Conservation (phyloP, 2,797 vertebrate species). For the Sphenopsis melanotis region DNA sequence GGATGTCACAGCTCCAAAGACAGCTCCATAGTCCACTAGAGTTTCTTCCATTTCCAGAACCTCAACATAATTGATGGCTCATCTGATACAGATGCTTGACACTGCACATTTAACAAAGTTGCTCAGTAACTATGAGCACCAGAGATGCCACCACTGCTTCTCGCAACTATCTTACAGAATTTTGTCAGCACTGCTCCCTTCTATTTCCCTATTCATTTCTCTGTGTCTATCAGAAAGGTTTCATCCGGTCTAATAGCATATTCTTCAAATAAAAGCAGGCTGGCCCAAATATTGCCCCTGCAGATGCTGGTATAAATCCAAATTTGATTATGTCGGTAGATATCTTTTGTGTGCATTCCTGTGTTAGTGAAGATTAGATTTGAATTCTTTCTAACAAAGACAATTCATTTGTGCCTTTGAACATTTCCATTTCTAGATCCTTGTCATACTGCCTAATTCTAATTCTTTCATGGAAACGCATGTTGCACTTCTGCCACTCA, state of each 20-base stretch:
- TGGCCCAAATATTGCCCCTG: neutral
- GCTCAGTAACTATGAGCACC: neutral
- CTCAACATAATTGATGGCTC: neutral
- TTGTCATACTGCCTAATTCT: neutral
- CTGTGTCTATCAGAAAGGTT: neutral
- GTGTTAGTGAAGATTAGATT: neutral
- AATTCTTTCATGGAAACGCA: neutral
- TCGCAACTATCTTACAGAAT: neutral
- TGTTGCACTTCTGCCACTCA: constrained; percentile 8
- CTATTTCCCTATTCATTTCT: neutral
- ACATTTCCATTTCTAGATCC: neutral
- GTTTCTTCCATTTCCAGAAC: neutral
- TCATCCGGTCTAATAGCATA: neutral
- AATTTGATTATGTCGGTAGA: neutral
- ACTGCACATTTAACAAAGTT: neutral
- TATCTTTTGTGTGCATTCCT: neutral
- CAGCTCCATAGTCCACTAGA: neutral
- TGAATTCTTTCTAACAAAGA: neutral
- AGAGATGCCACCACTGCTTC: neutral
- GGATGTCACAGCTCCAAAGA: neutral
- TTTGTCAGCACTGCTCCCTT: neutral
- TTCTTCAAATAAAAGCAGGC: neutral
- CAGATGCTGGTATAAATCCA: neutral
- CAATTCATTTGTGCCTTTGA: neutral
- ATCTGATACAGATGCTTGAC: neutral